A percentile compares a stretch with the other conserved stretches of the same genome.
phyloP scores from a whole-genome alignment of 2,888 invertebrate species.

The Clusia tigrina region DNA sequence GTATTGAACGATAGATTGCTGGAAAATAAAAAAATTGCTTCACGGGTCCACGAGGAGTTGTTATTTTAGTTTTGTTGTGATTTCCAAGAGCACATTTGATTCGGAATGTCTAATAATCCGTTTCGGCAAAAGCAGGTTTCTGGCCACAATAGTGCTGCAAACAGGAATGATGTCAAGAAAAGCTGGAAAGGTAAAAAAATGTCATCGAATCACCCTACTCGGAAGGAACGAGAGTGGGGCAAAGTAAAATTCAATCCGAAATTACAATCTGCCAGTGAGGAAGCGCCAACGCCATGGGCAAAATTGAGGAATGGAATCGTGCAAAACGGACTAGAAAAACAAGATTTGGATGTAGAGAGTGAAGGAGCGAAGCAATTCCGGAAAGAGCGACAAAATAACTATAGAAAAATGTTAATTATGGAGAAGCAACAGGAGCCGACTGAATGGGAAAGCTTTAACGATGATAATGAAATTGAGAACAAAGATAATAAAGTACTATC shows the following conservation, averaged over 20 bases:
- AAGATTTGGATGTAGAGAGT: slow-evolving; percentile 13
- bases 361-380: slow-evolving; percentile 29
- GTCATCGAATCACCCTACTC: no score
- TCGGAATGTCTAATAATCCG: slow-evolving; percentile 7
- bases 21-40: no score
- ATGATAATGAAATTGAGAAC: slow-evolving; percentile 24
- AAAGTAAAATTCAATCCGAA: slow-evolving; percentile 46
- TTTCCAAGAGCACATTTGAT: not conserved
- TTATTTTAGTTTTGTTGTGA: no score
- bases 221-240: slow-evolving; percentile 44
- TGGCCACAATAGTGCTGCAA: slow-evolving; percentile 5
- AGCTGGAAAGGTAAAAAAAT: no score
- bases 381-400: slow-evolving; percentile 48
- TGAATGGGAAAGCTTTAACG: slow-evolving; percentile 52
- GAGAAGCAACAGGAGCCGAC: slow-evolving; percentile 45
- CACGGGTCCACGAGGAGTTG: no score
- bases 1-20: no score
- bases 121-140: slow-evolving; percentile 7
- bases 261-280: slow-evolving; percentile 25
- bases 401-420: slow-evolving; percentile 49
- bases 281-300: slow-evolving; percentile 53
- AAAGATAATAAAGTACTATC: not conserved
- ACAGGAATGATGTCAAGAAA: not conserved
- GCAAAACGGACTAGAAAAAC: slow-evolving; percentile 42
- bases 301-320: slow-evolving; percentile 52